Conservation (phyloP, 2,113 vertebrate species). For the Ardeotis arabs region DNA sequence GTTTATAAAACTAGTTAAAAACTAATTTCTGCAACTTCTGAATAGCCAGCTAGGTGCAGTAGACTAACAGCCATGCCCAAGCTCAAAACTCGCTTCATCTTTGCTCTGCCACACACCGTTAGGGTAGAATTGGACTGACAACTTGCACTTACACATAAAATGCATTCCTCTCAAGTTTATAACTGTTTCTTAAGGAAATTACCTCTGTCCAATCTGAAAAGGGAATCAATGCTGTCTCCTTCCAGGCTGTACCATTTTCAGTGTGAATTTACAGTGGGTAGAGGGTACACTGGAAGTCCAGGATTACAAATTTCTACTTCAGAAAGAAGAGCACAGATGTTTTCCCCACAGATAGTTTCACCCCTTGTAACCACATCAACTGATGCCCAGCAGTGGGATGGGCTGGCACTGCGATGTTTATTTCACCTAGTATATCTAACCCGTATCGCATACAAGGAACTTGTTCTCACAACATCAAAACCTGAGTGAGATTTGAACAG, state of each 20-base stretch:
- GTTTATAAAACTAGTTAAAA: background rate
- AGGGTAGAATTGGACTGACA: background rate
- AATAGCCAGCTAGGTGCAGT: background rate
- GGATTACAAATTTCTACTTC: background rate
- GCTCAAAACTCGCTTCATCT: background rate
- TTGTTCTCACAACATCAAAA: background rate
- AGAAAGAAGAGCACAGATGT: background rate
- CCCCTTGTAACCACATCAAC: background rate
- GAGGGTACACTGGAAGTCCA: background rate
- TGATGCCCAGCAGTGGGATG: background rate
- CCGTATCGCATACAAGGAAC: background rate
- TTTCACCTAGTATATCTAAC: background rate
- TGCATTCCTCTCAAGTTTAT: background rate
- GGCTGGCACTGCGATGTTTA: background rate
- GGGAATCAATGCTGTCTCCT: background rate
- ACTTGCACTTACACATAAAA: background rate
- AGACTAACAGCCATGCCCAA: fast-evolving
- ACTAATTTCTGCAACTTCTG: background rate
- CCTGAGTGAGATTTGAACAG: background rate
- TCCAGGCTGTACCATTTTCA: background rate
- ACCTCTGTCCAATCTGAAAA: background rate
- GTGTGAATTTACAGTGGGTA: background rate
- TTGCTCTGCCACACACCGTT: background rate
- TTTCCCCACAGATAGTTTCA: background rate
- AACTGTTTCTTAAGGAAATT: background rate